Evolutionary conservation across 2,113 vertebrate species (phyloP).

Genomic region (Pyrgilauda ruficollis): DNA sequence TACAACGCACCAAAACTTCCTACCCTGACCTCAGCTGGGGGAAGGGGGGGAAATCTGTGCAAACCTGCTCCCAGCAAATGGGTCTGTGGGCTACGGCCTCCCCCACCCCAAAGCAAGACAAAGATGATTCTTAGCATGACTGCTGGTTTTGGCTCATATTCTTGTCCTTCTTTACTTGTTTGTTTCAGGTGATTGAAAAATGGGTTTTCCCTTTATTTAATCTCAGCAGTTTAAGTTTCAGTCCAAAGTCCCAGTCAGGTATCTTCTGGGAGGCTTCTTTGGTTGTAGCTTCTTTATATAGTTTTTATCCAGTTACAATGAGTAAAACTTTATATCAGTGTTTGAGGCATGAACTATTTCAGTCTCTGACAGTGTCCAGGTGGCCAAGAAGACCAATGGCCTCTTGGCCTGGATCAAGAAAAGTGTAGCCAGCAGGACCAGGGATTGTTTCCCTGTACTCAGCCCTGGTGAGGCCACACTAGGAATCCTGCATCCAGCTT

Average conservation of each 20-base stretch:
- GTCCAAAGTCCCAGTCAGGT: neutral
- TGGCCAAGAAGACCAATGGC: neutral
- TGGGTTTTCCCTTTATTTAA: neutral
- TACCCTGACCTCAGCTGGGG: rapidly evolving
- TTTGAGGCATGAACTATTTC: neutral
- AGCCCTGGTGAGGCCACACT: neutral
- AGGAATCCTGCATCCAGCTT: neutral
- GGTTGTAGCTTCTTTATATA: neutral
- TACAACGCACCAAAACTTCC: neutral
- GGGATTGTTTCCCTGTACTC: neutral
- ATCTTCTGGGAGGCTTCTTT: neutral
- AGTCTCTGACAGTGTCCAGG: neutral
- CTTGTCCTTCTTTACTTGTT: neutral
- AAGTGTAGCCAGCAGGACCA: neutral
- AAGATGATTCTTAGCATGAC: neutral
- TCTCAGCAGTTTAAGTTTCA: neutral
- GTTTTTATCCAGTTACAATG: neutral
- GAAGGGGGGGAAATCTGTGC: neutral
- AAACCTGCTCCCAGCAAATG: neutral
- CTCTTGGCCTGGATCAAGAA: neutral
- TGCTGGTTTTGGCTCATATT: neutral
- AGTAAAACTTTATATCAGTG: neutral
- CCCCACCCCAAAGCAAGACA: neutral
- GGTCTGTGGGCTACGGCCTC: neutral
- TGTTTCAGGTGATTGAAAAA: neutral